phyloP scores from a whole-genome alignment of 2,797 vertebrate species.

The Amniataba percoides region DNA sequence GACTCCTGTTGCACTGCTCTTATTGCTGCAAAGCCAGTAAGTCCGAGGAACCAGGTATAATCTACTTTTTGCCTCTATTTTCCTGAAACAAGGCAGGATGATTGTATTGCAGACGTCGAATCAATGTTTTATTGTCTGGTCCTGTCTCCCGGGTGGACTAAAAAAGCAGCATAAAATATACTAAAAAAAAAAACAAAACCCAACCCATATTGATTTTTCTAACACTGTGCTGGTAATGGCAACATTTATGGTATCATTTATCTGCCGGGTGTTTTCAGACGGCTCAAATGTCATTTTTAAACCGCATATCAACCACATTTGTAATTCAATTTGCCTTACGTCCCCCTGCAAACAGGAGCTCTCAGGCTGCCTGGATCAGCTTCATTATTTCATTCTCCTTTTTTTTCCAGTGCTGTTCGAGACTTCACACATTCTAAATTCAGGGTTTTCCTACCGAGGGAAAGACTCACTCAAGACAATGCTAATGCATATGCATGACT shows the following conservation, averaged over 20 bases:
- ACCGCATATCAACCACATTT: slow-evolving; percentile 48
- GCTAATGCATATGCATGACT: slow-evolving; percentile 54
- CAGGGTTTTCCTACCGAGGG: slow-evolving; percentile 45
- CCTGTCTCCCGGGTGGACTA: slow-evolving; percentile 11
- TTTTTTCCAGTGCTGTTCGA: slow-evolving; percentile 24
- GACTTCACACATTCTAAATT: slow-evolving; percentile 47
- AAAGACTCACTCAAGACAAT: slow-evolving; percentile 53
- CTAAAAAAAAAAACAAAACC: slow-evolving; percentile 11
- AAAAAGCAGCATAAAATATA: slow-evolving; percentile 19
- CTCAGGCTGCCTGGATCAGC: slow-evolving; percentile 37
- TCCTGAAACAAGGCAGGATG: slow-evolving; percentile 24
- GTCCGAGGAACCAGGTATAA: background rate
- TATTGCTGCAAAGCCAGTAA: slow-evolving; percentile 11
- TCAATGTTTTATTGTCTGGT: slow-evolving; percentile 24
- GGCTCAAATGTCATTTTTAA: slow-evolving; percentile 37
- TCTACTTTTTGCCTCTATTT: slow-evolving; percentile 8
- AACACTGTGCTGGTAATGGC: slow-evolving; percentile 25
- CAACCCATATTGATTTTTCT: slow-evolving; percentile 45
- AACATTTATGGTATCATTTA: slow-evolving; percentile 51
- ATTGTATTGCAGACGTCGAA: background rate
- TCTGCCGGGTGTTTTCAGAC: slow-evolving; percentile 29
- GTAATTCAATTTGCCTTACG: slow-evolving; percentile 18
- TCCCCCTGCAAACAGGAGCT: slow-evolving; percentile 21
- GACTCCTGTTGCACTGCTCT: background rate
- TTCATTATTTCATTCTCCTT: slow-evolving; percentile 21